Evolutionary conservation across 2,888 invertebrate species (phyloP), one percentile per base, ranked within the genome.

Genomic region (Metallyticus violacea): DNA sequence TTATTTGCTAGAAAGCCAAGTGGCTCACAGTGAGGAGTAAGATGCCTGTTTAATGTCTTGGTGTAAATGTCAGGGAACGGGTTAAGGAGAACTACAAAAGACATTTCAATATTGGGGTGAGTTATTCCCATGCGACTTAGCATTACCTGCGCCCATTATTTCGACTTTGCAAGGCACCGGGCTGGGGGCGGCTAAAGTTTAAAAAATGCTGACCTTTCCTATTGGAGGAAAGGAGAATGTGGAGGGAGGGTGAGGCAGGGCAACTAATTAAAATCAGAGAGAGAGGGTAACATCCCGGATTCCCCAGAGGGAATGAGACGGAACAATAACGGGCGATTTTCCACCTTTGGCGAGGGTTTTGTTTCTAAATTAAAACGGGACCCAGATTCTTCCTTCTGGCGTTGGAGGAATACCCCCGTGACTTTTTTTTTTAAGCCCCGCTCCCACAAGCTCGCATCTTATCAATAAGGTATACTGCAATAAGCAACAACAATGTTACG

Each of bases 131-230:
- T 22, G 79, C 76, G 87, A 87, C 78, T 40, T 87, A 87, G 28
- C 87, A 87, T 87, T 87, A 87, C 40, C 83, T 82, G 40, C 79
- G 81, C 79, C 85, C 85, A 87, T 87, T 85, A 85, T 87, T 85
- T 81, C 81, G 30, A 62, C 40, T 62, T 62, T 62, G 22, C 28
- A 82, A 82, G 82, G 62, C 26, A 26, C 26, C 26, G n/a, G n/a
- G n/a, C n/a, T n/a, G n/a, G n/a, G n/a, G 82, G 26, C 83, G 77
- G 28, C 40, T 87, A 87, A 87, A 87, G 87, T 87, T 87, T 87
- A 87, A 87, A 87, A 87, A 87, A 87, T 87, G 81, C 82, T 87
- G 87, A 87, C 87, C 85, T 87, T 87, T 86, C 81, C 86, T 81
- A 62, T 62, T 77, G 15, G 7, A 62, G 26, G 77, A 62, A 83